Percentiles rank a stretch among this genome's conserved stretches.
These are phyloP conservation scores for Sebastes minor DNA, from an alignment of 2,797 vertebrate genomes.

Conservation along the genomic window DNA sequence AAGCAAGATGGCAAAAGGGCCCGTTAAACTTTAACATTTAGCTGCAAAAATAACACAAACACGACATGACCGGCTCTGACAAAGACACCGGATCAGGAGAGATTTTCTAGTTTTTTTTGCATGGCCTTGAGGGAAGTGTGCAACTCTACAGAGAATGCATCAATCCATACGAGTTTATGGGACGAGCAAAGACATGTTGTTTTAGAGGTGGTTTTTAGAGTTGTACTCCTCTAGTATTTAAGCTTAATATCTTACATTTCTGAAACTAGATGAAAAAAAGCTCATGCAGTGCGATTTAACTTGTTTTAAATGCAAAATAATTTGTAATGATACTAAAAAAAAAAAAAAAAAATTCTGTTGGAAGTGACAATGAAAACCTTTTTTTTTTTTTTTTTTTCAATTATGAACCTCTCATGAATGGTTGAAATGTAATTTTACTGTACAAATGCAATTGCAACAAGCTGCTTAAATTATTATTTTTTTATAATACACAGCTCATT, in stretches of 20 bases:
- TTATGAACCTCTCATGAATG: fast-evolving
- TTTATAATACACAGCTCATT: too few relatives aligned
- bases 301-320: too few relatives aligned
- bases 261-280: neutral
- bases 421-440: neutral
- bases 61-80: neutral
- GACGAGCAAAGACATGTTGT: neutral
- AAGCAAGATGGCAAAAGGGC: conserved; percentile 21
- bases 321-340: too few relatives aligned
- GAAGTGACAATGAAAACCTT: fast-evolving
- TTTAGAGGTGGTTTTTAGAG: too few relatives aligned
- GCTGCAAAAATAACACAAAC: conserved; percentile 37
- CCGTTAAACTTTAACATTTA: conserved; percentile 10
- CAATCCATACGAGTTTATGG: neutral
- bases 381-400: neutral
- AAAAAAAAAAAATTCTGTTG: too few relatives aligned
- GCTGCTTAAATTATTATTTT: too few relatives aligned
- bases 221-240: neutral
- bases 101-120: neutral
- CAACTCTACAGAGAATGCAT: neutral
- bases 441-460: neutral
- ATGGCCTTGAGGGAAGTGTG: neutral
- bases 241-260: neutral
- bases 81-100: neutral
- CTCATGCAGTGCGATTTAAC: too few relatives aligned